Evolutionary conservation across 2,113 vertebrate species (phyloP), one percentile per base, ranked within the genome.

Genomic region (Damaliscus lunatus): DNA sequence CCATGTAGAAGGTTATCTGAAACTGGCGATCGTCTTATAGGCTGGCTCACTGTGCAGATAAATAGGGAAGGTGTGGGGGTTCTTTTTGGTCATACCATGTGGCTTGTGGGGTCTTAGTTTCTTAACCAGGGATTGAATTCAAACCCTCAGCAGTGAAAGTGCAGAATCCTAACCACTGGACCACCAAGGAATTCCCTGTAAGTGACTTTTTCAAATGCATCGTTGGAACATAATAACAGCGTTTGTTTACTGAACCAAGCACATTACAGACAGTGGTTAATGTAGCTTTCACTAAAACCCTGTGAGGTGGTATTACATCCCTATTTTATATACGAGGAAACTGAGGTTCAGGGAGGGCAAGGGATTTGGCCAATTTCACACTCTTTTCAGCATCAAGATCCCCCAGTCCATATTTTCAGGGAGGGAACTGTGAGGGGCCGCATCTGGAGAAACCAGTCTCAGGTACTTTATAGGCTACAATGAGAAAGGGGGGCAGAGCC

Each of bases 201-300:
- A 19, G 13, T 94, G 17, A 64, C 29, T 67, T 60, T 67, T 91
- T n/a, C 2, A 59, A 85, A 86, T 17, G 23, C 36, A 74, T 62
- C 55, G 40, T 77, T 91, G 87, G 43, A 48, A 82, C 23, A 71
- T 71, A 82, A 86, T 80, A 96, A 84, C 29, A 85, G 55, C 7
- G 25, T 95, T 95, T 90, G 17, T 62, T 91, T 91, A 43, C 59
- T 55, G 87, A 93, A 91, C 23, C 86, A 96, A 93, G 62, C 77
- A 33, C 13, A 6, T 88, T n/a, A 71, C 23, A 52, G 48, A 83
- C 16, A n/a, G 55, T 16, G 57, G 62, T n/a, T 83, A 87, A 86
- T 48, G 25, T 33, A 77, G 60, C 27, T 67, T 46, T 60, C 91
- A 55, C 52, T 46, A 86, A 71, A 93, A 84, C 15, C n/a, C 48